Conservation (phyloP, 2,113 vertebrate genomes). For the Sprattus sprattus region DNA sequence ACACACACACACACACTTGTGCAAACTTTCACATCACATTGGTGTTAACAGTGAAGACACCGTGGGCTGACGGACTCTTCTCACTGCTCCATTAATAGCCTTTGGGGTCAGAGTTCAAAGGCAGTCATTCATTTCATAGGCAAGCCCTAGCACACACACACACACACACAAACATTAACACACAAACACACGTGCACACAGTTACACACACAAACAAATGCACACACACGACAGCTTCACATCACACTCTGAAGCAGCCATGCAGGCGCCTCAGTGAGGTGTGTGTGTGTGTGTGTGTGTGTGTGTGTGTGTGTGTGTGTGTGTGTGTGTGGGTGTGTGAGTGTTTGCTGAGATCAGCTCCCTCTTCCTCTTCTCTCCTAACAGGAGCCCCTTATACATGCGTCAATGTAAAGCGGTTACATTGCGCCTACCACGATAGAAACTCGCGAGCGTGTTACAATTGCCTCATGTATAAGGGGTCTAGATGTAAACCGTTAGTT, state of each 20-base stretch:
- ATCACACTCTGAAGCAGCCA: not conserved
- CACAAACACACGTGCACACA: not conserved
- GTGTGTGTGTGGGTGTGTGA: not conserved
- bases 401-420: too few species aligned
- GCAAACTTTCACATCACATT: not conserved
- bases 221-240: conserved; percentile 8
- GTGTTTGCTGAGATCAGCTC: not conserved
- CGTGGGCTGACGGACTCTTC: not conserved
- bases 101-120: too few species aligned
- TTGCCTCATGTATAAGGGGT: too few species aligned
- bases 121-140: too few species aligned
- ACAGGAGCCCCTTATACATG: too few species aligned
- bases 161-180: not conserved
- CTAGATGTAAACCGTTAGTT: too few species aligned
- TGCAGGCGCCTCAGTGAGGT: not conserved
- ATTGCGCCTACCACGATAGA: too few species aligned
- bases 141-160: not conserved
- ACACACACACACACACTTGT: too few species aligned
- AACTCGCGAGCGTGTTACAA: too few species aligned
- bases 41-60: not conserved
- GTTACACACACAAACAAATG: not conserved
- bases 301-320: not conserved
- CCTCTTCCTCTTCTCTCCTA: too few species aligned
- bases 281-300: conserved; percentile 6
- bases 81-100: too few species aligned